phyloP scores from a whole-genome alignment of 1,140 invertebrate genomes.

The Heterodera schachtii region DNA sequence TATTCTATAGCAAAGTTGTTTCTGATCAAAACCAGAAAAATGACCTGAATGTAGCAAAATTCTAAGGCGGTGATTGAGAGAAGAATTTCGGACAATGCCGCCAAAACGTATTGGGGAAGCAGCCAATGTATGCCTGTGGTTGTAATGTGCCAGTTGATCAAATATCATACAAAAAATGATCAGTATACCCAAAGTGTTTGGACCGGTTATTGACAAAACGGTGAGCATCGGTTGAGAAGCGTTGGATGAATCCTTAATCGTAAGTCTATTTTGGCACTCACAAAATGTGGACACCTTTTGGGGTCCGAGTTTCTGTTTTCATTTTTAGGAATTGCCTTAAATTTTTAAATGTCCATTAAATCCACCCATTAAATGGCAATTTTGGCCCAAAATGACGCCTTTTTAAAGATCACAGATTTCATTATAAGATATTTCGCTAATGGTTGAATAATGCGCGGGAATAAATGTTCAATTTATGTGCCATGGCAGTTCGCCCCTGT shows the following conservation, averaged over 20 bases:
- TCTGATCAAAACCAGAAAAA: no score
- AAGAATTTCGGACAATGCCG: slow-evolving; percentile 18
- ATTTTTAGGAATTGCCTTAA: neutral
- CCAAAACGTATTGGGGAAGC: slow-evolving; percentile 23
- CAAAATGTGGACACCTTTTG: no score
- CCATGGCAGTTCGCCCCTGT: no score
- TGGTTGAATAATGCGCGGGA: no score
- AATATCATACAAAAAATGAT: neutral
- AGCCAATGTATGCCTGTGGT: neutral
- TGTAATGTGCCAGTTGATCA: neutral
- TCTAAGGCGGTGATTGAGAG: slow-evolving; percentile 13
- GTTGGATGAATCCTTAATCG: neutral
- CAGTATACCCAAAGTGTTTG: neutral
- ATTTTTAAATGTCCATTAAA: neutral
- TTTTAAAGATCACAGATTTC: no score
- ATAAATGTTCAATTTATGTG: neutral
- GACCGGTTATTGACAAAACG: slow-evolving; percentile 8
- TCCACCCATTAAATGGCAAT: no score
- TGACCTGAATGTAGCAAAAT: slow-evolving; percentile 28
- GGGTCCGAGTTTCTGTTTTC: no score
- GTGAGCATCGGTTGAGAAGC: neutral
- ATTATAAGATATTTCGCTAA: no score
- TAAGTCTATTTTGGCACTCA: no score
- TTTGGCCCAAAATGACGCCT: no score
- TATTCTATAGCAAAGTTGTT: no score